Percentiles rank a stretch among this genome's conserved stretches.
Evolutionary conservation across 2,888 invertebrate genomes (phyloP).

Genomic region (Eueremaeus valkanovi): DNA sequence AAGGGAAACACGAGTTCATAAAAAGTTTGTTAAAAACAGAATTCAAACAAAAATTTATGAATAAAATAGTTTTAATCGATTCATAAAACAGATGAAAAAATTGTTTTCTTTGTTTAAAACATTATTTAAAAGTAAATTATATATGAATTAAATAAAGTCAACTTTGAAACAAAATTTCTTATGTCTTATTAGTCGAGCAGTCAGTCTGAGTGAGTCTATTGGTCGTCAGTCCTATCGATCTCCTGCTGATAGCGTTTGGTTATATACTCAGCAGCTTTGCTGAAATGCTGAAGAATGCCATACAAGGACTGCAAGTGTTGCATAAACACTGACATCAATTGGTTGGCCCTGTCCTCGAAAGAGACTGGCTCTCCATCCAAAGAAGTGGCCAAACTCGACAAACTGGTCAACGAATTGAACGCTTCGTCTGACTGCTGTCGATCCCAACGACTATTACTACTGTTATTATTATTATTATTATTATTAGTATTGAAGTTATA

Average conservation of each 20-base stretch:
- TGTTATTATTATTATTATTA: neutral
- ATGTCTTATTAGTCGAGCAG: neutral
- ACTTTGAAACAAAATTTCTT: neutral
- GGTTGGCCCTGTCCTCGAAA: constrained; percentile 34
- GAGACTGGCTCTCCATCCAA: constrained; percentile 15
- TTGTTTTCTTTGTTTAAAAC: too few relatives aligned
- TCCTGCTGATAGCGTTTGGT: constrained; percentile 38
- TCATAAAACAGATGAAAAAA: too few relatives aligned
- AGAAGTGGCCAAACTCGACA: constrained; percentile 21
- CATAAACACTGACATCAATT: constrained; percentile 35
- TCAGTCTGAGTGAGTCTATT: neutral
- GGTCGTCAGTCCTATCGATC: neutral
- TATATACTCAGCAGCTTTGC: constrained; percentile 35
- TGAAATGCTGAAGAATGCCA: constrained; percentile 37
- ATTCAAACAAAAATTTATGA: too few relatives aligned
- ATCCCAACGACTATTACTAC: constrained; percentile 25
- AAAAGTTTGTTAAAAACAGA: too few relatives aligned
- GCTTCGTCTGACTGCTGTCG: constrained; percentile 29
- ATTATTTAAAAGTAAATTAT: too few relatives aligned
- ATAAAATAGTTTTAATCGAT: too few relatives aligned
- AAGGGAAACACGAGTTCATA: too few relatives aligned
- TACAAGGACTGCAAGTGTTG: constrained; percentile 37
- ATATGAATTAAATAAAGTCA: too few relatives aligned
- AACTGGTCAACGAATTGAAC: constrained; percentile 11
- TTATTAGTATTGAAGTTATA: neutral